Evolutionary conservation across 2,888 invertebrate genomes (phyloP).

Genomic region (Lithophane semibrunnea): DNA sequence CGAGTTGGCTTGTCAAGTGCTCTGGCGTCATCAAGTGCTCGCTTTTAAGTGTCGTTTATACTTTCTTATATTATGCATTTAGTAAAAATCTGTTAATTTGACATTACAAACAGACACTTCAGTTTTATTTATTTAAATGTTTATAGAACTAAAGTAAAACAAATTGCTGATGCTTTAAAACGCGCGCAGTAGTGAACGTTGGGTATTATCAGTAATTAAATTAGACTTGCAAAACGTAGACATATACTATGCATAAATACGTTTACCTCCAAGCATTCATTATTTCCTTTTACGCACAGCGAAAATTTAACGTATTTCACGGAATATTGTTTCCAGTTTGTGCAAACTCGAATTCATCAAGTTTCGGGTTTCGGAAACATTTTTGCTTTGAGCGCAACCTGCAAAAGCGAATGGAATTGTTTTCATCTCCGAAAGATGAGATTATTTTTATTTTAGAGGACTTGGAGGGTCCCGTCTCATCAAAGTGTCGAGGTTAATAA

Average conservation of each 20-base stretch:
- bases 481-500: constrained; percentile 74
- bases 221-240: constrained; percentile 67
- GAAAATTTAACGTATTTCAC: constrained; percentile 46
- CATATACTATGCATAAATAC: constrained; percentile 26
- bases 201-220: constrained; percentile 69
- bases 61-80: too few relatives aligned
- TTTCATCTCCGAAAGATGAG: constrained; percentile 59
- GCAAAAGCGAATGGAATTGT: constrained; percentile 45
- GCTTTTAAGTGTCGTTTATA: too few relatives aligned
- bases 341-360: constrained; percentile 53
- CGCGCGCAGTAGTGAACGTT: constrained; percentile 52
- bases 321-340: constrained; percentile 45
- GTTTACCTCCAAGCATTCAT: constrained; percentile 39
- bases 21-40: neutral
- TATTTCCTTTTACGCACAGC: constrained; percentile 50
- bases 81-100: too few relatives aligned
- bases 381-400: constrained; percentile 49
- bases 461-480: constrained; percentile 68
- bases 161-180: constrained; percentile 57
- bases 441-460: constrained; percentile 67
- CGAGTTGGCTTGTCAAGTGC: neutral
- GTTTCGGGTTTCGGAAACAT: constrained; percentile 44
- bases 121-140: too few relatives aligned
- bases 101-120: too few relatives aligned
- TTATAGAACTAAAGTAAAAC: constrained; percentile 38